Conservation (phyloP, 2,888 invertebrate genomes). For the Trilocha varians region DNA sequence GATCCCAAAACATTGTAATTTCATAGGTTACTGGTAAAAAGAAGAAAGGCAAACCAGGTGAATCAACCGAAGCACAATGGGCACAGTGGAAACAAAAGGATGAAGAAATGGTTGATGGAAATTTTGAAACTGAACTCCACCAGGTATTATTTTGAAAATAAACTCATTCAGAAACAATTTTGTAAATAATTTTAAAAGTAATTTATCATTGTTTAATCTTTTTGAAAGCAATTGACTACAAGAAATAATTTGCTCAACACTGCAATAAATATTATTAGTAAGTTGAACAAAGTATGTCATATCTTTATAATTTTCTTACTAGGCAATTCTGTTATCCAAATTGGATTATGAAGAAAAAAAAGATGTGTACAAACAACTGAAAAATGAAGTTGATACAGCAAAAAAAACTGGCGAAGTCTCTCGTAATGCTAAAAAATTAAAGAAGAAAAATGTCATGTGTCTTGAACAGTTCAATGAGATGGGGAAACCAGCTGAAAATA, state of each 20-base stretch:
- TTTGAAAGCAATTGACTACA: too few species aligned
- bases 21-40: conserved; percentile 38
- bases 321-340: conserved; percentile 83
- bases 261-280: background rate
- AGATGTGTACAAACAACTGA: conserved; percentile 57
- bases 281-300: background rate
- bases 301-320: conserved; percentile 39
- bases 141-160: conserved; percentile 59
- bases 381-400: conserved; percentile 50
- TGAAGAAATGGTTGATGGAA: conserved; percentile 76
- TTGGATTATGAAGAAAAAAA: conserved; percentile 80
- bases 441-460: conserved; percentile 82
- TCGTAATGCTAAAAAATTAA: conserved; percentile 53
- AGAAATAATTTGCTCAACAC: too few species aligned
- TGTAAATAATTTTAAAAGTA: background rate
- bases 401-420: conserved; percentile 44
- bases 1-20: too few species aligned
- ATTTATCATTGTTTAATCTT: background rate
- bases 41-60: conserved; percentile 61
- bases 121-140: conserved; percentile 71
- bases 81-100: conserved; percentile 83
- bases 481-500: conserved; percentile 45
- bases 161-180: background rate
- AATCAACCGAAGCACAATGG: conserved; percentile 75
- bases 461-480: conserved; percentile 82